Base-by-base conservation (phyloP, 2,113 vertebrate species). In the Aldabrachelys gigantea region DNA sequence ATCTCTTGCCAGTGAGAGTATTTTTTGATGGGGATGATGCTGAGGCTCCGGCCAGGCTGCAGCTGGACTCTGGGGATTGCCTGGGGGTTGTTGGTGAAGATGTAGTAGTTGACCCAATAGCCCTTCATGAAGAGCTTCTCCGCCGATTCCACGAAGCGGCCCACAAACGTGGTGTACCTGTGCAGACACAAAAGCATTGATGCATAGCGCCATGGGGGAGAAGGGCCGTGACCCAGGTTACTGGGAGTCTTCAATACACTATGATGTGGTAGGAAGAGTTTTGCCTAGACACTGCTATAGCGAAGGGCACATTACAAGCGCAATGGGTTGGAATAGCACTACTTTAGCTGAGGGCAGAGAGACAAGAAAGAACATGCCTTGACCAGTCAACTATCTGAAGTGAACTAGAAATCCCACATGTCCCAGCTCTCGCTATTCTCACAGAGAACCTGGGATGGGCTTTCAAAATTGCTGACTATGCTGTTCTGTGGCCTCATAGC, bases 61-160 rank as follows among this genome's bases (percentile, higher is more conserved):
- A 98, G 97, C 0, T 1, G 93, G 1, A 97, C 47, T 0, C 0
- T 0, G 0, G 98, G 98, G 2, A 99, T 35, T 1, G 96, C 69
- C 0, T 59, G 1, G 0, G 98, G 97, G 12, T 79, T 93, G 24
- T 99, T 95, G 0, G 98, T 99, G 96, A 99, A 99, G 89, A 99
- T 31, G 4, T 98, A 99, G 9, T 98, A 97, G 59, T 91, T 88
- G 31, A 99, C 98, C 0, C 0, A 90, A 91, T 97, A 98, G 52
- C 98, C 98, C 2, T 44, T 84, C 72, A 98, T 97, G 98, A 98
- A 99, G 82, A 98, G 94, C 72, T 35, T 35, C 96, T 99, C 98
- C 0, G 98, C 98, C 0, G 98, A 98, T 90, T 97, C 94, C 97
- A 99, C 90, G 94, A 99, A 99, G 65, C 1, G 50, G 1, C 88